Percentiles rank a stretch among this genome's conserved stretches.
These are phyloP conservation scores for Aquatica leii DNA, from an alignment of 2,888 invertebrate genomes.

Conservation along the genomic window DNA sequence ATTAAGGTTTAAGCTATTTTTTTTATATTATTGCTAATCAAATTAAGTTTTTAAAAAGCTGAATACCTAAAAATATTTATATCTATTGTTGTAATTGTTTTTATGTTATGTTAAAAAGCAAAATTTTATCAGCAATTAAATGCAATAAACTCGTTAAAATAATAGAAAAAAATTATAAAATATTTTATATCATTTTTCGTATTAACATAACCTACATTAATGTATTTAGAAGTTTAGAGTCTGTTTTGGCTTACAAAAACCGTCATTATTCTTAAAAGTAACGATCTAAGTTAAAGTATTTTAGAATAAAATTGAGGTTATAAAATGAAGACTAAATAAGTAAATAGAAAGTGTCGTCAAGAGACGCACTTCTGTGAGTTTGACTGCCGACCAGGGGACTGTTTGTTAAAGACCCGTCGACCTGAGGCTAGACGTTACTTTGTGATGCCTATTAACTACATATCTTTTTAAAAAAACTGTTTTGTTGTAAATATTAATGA, in stretches of 20 bases:
- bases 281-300: constrained; percentile 25
- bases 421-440: constrained; percentile 30
- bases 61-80: no score
- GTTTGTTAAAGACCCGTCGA: constrained; percentile 40
- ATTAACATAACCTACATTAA: constrained; percentile 13
- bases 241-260: constrained; percentile 21
- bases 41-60: no score
- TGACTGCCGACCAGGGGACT: constrained; percentile 40
- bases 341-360: constrained; percentile 30
- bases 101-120: no score
- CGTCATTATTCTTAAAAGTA: constrained; percentile 28
- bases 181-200: no score
- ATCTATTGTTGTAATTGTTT: no score
- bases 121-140: no score
- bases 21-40: no score
- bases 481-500: constrained; percentile 13
- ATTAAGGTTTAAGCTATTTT: no score
- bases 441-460: constrained; percentile 32
- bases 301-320: constrained; percentile 33
- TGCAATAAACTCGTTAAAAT: no score
- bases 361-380: constrained; percentile 39
- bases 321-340: constrained; percentile 40
- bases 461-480: constrained; percentile 22
- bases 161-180: no score
- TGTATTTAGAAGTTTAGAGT: constrained; percentile 19